phyloP scores from a whole-genome alignment of 2,888 invertebrate genomes.

The Deilephila elpenor region DNA sequence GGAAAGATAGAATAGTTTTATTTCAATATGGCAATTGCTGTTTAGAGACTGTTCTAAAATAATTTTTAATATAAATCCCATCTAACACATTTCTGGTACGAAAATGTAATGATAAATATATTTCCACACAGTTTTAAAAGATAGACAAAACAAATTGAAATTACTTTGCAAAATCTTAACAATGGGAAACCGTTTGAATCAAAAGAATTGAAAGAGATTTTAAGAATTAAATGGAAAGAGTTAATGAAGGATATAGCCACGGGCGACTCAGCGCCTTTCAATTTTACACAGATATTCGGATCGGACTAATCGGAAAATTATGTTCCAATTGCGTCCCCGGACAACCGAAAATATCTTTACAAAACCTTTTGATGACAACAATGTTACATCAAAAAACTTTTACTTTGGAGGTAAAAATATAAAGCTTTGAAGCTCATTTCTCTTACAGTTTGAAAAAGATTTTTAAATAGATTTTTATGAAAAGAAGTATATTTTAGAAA shows the following conservation, averaged over 20 bases:
- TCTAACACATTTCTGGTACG: no score
- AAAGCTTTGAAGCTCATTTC: background rate
- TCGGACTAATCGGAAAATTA: constrained; percentile 75
- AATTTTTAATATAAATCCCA: no score
- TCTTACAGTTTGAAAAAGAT: no score
- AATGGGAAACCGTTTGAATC: constrained; percentile 16
- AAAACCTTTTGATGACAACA: constrained; percentile 14
- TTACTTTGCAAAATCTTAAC: background rate
- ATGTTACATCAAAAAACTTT: background rate
- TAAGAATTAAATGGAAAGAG: constrained; percentile 67
- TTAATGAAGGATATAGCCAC: constrained; percentile 71
- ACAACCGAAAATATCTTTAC: constrained; percentile 43
- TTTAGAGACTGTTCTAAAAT: no score
- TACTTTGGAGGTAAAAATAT: background rate
- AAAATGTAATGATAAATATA: no score
- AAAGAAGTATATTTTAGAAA: no score
- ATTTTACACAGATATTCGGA: constrained; percentile 64
- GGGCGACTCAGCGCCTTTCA: constrained; percentile 65
- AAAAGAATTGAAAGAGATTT: constrained; percentile 47
- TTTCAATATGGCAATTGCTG: no score
- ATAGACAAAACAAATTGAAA: background rate
- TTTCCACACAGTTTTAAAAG: no score
- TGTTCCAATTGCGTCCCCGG: constrained; percentile 65
- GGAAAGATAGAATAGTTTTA: no score
- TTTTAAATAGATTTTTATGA: no score